phyloP scores from a whole-genome alignment of 1,140 invertebrate species.

The Galendromus occidentalis region DNA sequence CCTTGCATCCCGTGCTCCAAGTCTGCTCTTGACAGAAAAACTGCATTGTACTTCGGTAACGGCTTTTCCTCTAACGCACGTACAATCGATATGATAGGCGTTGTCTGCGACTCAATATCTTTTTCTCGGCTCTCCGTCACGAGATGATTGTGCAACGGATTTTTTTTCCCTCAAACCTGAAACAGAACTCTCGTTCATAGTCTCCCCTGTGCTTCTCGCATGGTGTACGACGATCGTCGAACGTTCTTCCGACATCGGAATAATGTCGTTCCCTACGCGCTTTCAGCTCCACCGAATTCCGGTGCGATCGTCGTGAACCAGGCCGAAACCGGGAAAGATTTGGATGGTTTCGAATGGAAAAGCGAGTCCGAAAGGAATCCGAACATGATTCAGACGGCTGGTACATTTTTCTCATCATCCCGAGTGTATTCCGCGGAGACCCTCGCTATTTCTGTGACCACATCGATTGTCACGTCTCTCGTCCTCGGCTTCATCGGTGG shows the following conservation, averaged over 20 bases:
- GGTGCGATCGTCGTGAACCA: background rate
- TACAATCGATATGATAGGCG: no score
- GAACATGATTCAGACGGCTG: background rate
- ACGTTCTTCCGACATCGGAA: background rate
- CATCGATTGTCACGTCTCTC: constrained; percentile 51
- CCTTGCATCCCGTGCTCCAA: no score
- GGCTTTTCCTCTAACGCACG: no score
- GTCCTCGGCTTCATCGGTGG: constrained; percentile 59
- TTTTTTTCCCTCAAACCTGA: background rate
- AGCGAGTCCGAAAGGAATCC: background rate
- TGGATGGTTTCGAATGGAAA: background rate
- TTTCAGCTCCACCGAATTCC: background rate
- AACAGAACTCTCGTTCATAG: background rate
- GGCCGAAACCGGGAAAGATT: background rate
- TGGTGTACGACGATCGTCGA: background rate
- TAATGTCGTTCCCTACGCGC: no score
- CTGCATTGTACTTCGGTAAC: no score
- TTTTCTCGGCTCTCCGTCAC: background rate
- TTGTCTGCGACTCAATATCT: no score
- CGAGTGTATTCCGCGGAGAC: constrained; percentile 58
- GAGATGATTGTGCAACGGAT: background rate
- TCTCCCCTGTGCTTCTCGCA: background rate
- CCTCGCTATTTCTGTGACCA: constrained; percentile 50
- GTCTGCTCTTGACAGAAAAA: no score
- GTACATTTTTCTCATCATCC: background rate